Conservation (phyloP, 2,888 invertebrate genomes). For the Apoda limacodes region DNA sequence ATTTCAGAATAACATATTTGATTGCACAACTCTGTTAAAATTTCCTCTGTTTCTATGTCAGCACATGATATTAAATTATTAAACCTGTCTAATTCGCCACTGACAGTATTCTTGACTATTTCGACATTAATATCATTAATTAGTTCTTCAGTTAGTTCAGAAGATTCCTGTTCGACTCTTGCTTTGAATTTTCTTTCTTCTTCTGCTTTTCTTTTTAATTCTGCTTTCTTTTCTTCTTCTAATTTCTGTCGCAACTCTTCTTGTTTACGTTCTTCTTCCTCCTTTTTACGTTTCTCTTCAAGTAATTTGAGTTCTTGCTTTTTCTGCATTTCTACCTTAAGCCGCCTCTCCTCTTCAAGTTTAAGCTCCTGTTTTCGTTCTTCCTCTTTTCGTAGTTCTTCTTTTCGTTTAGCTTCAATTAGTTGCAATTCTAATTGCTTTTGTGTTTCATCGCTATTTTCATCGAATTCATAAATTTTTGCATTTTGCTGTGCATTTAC, state of each 20-base stretch:
- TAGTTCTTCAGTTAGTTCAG: slow-evolving; percentile 38
- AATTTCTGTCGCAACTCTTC: slow-evolving; percentile 38
- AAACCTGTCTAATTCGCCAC: slow-evolving; percentile 40
- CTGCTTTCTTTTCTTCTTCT: slow-evolving; percentile 43
- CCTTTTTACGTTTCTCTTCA: slow-evolving; percentile 36
- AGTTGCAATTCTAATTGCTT: slow-evolving; percentile 9
- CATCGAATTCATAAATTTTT: slow-evolving; percentile 19
- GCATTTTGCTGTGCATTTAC: slow-evolving; percentile 21
- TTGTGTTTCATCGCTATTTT: slow-evolving; percentile 20
- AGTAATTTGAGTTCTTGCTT: slow-evolving; percentile 25
- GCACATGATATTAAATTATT: slow-evolving; percentile 35
- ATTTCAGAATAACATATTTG: slow-evolving; percentile 46
- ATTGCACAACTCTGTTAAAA: slow-evolving; percentile 35
- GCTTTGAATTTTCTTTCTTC: slow-evolving; percentile 39
- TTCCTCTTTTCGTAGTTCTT: slow-evolving; percentile 22
- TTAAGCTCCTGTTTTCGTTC: slow-evolving; percentile 18
- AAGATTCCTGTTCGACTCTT: slow-evolving; percentile 46
- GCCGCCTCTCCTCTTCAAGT: slow-evolving; percentile 22
- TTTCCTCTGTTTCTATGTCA: slow-evolving; percentile 32
- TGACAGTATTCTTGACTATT: slow-evolving; percentile 30
- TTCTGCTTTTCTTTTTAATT: slow-evolving; percentile 40
- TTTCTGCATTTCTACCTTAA: slow-evolving; percentile 27
- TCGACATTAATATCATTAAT: slow-evolving; percentile 37
- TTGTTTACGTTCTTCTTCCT: slow-evolving; percentile 39
- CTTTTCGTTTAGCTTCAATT: slow-evolving; percentile 23